Evolutionary conservation across 2,113 vertebrate species (phyloP).

Genomic region (Serilophus lunatus): DNA sequence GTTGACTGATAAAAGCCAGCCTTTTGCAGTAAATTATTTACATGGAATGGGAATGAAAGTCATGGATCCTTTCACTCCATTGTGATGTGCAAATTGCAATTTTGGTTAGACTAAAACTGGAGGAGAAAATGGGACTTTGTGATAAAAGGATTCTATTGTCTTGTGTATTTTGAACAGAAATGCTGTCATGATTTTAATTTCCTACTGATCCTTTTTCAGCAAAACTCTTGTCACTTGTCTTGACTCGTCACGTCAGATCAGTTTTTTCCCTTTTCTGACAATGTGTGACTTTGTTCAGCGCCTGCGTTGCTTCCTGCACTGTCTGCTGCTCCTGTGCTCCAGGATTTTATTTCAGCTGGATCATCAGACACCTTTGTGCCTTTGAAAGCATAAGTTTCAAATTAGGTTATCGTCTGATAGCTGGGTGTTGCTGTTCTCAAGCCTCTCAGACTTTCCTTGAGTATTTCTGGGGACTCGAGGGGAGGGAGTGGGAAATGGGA

Average conservation of each 20-base stretch:
- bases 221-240: constrained; percentile 49
- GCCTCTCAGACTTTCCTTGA: not conserved
- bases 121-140: constrained; percentile 33
- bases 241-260: constrained; percentile 29
- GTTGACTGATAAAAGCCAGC: constrained; percentile 21
- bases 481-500: not conserved
- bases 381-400: constrained; percentile 52
- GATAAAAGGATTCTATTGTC: constrained; percentile 61
- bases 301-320: constrained; percentile 37
- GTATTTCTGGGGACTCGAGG: not conserved
- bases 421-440: not conserved
- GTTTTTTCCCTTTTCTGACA: constrained; percentile 43
- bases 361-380: constrained; percentile 51
- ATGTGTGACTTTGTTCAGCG: constrained; percentile 46
- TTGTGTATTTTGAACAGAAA: constrained; percentile 38
- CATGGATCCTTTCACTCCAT: not conserved
- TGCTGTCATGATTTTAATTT: constrained; percentile 60
- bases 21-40: constrained; percentile 29
- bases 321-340: constrained; percentile 1
- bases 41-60: constrained; percentile 19
- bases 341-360: constrained; percentile 61
- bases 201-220: constrained; percentile 41
- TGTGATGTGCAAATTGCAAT: constrained; percentile 52
- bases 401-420: constrained; percentile 26
- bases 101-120: constrained; percentile 12